phyloP scores from a whole-genome alignment of 2,113 vertebrate genomes.

The Hipposideros armiger region DNA sequence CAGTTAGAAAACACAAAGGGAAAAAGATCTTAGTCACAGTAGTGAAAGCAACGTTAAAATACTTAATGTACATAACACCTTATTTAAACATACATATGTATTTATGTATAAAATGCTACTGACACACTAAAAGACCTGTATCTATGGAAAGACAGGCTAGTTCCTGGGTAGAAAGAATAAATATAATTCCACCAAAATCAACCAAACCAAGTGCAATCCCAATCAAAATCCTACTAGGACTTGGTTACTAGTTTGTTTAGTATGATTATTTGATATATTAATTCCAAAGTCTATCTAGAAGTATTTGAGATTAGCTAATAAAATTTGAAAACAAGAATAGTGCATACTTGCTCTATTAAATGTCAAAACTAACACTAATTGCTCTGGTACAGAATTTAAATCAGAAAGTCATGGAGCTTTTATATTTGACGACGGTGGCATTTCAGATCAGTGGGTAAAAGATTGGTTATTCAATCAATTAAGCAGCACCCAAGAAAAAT shows the following conservation, averaged over 20 bases:
- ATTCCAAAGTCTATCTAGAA: not conserved
- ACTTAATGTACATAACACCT: not conserved
- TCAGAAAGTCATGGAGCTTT: not conserved
- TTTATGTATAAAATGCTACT: not conserved
- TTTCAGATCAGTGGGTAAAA: not conserved
- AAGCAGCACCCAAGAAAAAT: not conserved
- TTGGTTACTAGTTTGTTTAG: not conserved
- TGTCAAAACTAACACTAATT: not conserved
- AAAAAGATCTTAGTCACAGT: not conserved
- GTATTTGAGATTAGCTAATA: not conserved
- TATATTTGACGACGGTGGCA: not conserved
- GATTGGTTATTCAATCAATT: not conserved
- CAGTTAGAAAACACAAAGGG: conserved; percentile 11
- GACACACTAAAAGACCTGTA: not conserved
- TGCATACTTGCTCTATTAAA: not conserved
- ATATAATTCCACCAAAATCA: not conserved
- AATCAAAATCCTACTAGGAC: not conserved
- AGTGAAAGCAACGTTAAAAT: conserved; percentile 23
- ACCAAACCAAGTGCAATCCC: conserved; percentile 9
- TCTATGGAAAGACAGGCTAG: conserved; percentile 4
- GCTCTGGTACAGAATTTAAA: not conserved
- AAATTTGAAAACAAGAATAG: not conserved
- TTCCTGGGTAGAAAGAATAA: not conserved
- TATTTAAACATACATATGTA: not conserved
- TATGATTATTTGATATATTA: not conserved